Evolutionary conservation across 2,797 vertebrate species (phyloP).

Genomic region (Cossypha niveicapilla): DNA sequence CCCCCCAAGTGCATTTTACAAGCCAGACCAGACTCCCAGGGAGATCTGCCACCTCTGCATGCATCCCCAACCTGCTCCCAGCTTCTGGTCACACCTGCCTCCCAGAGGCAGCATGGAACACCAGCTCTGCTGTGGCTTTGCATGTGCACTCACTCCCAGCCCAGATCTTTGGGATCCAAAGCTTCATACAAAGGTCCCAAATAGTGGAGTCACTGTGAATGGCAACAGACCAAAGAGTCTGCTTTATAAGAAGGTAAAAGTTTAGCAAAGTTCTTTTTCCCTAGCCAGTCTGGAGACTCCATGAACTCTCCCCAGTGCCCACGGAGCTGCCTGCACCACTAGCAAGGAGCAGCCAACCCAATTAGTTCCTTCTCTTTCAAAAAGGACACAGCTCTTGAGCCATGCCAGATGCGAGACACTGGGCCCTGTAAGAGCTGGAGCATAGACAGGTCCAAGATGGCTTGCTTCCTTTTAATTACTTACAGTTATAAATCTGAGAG

Average conservation of each 20-base stretch:
- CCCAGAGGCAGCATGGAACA: background rate
- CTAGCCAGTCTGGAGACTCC: background rate
- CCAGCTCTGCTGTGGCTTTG: background rate
- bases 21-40: background rate
- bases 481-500: slow-evolving; percentile 7
- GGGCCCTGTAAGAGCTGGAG: background rate
- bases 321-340: background rate
- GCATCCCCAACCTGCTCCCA: background rate
- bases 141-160: rapidly evolving
- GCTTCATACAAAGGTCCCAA: background rate
- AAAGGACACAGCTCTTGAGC: background rate
- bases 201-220: background rate
- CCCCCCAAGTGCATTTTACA: background rate
- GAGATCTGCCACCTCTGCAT: background rate
- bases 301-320: background rate
- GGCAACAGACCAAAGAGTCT: background rate
- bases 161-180: background rate
- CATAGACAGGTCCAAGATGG: background rate
- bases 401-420: background rate
- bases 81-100: background rate
- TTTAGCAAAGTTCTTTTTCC: background rate
- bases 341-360: background rate
- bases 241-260: background rate
- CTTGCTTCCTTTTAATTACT: slow-evolving; percentile 26
- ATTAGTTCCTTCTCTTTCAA: background rate